Evolutionary conservation across 2,113 vertebrate genomes (phyloP).

Genomic region (Pao palembangensis): DNA sequence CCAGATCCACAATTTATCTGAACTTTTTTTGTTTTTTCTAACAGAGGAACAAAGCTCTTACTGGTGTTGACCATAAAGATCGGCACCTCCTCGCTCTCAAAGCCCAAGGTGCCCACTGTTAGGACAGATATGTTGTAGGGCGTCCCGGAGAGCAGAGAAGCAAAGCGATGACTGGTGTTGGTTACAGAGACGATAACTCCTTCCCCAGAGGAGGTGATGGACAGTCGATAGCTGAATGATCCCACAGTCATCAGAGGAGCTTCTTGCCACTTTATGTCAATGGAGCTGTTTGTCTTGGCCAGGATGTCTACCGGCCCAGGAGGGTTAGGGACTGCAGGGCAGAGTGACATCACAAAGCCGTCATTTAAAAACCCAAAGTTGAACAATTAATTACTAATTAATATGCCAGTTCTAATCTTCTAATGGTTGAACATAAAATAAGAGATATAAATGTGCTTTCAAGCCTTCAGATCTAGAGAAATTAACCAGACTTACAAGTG

Average conservation of each 20-base stretch:
- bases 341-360: not conserved
- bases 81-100: slow-evolving; percentile 37
- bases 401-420: not conserved
- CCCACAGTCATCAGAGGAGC: slow-evolving; percentile 39
- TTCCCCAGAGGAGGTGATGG: fast-evolving
- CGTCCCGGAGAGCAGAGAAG: slow-evolving; percentile 56
- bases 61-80: slow-evolving; percentile 44
- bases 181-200: fast-evolving
- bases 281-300: slow-evolving; percentile 26
- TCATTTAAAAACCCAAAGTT: not conserved
- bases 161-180: slow-evolving; percentile 7
- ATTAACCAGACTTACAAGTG: slow-evolving; percentile 65
- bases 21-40: not conserved
- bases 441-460: not conserved
- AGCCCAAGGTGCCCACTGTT: slow-evolving; percentile 42
- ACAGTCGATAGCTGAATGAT: slow-evolving; percentile 44
- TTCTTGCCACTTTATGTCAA: slow-evolving; percentile 37
- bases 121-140: slow-evolving; percentile 55
- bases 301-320: slow-evolving; percentile 42
- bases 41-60: slow-evolving; percentile 42
- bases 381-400: no score
- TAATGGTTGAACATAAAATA: not conserved
- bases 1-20: not conserved
- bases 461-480: not conserved
- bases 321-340: slow-evolving; percentile 64